These are phyloP conservation scores for Galaxea fascicularis DNA, from an alignment of 92 coral and sea anemone species.

Conservation along the genomic window DNA sequence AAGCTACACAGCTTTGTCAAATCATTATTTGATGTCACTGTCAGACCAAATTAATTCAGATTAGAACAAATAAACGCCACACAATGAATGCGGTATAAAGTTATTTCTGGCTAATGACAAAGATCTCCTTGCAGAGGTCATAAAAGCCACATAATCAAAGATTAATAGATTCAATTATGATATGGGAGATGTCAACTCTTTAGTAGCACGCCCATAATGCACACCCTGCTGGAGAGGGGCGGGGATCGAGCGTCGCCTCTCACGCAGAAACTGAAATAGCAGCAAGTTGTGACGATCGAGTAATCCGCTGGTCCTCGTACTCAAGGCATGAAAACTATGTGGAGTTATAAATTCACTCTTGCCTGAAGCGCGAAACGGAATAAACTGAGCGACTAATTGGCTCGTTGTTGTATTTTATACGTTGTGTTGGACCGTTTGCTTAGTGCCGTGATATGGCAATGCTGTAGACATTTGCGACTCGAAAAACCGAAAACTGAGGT, in stretches of 20 bases:
- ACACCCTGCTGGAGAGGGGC: background rate
- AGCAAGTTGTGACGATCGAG: background rate
- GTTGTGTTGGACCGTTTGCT: no score
- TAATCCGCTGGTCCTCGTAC: conserved; percentile 1
- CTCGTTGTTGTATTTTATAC: conserved; percentile 7
- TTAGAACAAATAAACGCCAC: background rate
- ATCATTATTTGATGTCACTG: background rate
- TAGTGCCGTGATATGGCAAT: no score
- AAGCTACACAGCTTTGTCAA: conserved; percentile 18
- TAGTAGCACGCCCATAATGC: background rate
- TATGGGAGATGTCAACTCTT: background rate
- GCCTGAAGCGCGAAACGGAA: conserved; percentile 16
- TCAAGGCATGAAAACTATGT: conserved; percentile 33
- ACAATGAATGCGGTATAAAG: background rate
- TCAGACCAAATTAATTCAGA: conserved; percentile 14
- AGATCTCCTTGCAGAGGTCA: conserved; percentile 32
- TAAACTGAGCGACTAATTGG: background rate
- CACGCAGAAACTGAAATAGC: no score
- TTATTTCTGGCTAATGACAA: conserved; percentile 15
- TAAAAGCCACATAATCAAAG: conserved; percentile 35
- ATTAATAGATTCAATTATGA: conserved; percentile 28
- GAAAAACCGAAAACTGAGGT: no score
- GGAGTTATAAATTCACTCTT: background rate
- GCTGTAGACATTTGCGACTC: no score
- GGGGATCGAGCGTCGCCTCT: background rate